Conservation (phyloP, 1,140 invertebrate genomes). For the Trichonephila clavipes region DNA sequence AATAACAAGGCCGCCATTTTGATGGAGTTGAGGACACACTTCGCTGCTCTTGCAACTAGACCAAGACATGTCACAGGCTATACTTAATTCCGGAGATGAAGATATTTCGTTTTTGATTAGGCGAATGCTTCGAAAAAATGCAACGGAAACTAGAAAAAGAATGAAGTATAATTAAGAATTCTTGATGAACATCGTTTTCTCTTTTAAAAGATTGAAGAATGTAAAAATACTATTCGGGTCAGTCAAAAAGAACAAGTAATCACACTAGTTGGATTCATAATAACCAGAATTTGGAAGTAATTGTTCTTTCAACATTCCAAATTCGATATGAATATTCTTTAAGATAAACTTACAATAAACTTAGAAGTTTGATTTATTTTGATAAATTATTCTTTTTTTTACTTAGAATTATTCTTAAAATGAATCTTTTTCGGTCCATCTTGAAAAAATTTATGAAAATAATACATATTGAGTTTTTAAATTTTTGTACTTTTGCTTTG, state of each 20-base stretch:
- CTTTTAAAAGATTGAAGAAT: neutral
- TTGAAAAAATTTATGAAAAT: too few species aligned
- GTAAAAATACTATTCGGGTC: neutral
- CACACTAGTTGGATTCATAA: too few species aligned
- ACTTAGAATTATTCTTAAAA: too few species aligned
- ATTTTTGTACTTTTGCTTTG: too few species aligned
- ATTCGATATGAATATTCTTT: neutral
- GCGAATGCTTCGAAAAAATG: neutral
- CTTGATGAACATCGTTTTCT: neutral
- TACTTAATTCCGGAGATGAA: neutral
- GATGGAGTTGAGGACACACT: neutral
- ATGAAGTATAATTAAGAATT: neutral
- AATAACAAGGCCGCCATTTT: neutral
- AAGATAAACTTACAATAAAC: neutral
- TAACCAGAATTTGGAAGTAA: neutral
- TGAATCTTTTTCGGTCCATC: too few species aligned
- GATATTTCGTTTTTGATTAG: slow-evolving; percentile 16
- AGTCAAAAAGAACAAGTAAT: neutral
- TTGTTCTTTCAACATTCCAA: neutral
- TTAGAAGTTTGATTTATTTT: neutral
- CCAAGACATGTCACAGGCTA: slow-evolving; percentile 12
- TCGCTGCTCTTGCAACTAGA: neutral
- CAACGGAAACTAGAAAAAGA: neutral
- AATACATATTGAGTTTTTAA: too few species aligned
- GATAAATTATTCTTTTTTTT: too few species aligned